Conservation (phyloP, 2,888 invertebrate species). For the Cacoxenus indagator region DNA sequence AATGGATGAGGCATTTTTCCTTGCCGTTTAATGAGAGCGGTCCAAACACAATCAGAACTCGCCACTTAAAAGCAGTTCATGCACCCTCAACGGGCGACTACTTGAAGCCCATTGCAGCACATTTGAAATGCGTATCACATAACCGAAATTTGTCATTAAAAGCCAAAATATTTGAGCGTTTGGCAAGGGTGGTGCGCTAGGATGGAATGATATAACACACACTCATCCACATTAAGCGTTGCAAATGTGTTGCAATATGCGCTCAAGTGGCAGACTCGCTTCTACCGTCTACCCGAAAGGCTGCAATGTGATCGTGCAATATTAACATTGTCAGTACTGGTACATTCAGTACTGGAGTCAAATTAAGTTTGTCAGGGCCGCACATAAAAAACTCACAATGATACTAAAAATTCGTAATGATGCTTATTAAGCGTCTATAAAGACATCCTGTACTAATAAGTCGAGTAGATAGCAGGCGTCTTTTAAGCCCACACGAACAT, state of each 20-base stretch:
- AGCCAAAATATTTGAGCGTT: constrained; percentile 10
- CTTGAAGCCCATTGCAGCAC: neutral
- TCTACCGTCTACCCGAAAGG: neutral
- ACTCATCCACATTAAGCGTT: neutral
- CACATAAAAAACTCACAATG: constrained; percentile 12
- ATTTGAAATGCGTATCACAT: constrained; percentile 13
- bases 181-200: neutral
- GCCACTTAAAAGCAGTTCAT: neutral
- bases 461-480: neutral
- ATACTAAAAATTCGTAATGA: constrained; percentile 3
- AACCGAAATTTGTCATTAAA: constrained; percentile 16
- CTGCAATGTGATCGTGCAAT: constrained; percentile 12
- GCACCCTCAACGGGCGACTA: neutral
- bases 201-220: neutral
- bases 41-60: neutral
- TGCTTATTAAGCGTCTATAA: constrained; percentile 3
- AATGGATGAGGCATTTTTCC: neutral
- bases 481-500: constrained; percentile 6
- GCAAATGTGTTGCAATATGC: neutral
- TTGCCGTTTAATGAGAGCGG: constrained; percentile 4
- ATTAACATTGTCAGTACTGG: neutral
- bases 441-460: neutral
- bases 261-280: neutral
- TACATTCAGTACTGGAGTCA: neutral
- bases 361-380: constrained; percentile 3